Percentiles rank a stretch among this genome's conserved stretches.
phyloP scores from a whole-genome alignment of 2,888 invertebrate species.

The Phrixothrix hirtus region DNA sequence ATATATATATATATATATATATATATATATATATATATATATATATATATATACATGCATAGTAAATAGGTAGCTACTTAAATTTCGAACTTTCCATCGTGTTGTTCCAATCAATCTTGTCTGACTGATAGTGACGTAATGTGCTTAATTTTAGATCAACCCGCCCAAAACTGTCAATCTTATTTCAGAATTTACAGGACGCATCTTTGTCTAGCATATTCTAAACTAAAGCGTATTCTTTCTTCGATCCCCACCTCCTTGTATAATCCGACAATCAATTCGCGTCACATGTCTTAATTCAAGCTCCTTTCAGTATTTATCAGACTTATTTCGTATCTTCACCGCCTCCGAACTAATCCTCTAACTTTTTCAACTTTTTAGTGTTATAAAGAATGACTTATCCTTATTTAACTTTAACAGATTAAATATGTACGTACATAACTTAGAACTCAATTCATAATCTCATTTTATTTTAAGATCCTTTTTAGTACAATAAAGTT shows the following conservation, averaged over 20 bases:
- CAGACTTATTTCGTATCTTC: slow-evolving; percentile 38
- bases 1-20: too few species aligned
- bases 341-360: slow-evolving; percentile 27
- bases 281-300: slow-evolving; percentile 39
- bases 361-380: slow-evolving; percentile 19
- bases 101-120: slow-evolving; percentile 32
- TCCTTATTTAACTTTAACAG: slow-evolving; percentile 12
- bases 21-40: too few species aligned
- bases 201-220: slow-evolving; percentile 28
- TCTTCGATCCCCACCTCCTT: slow-evolving; percentile 22
- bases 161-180: slow-evolving; percentile 31
- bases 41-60: too few species aligned
- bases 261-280: slow-evolving; percentile 41
- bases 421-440: slow-evolving; percentile 7
- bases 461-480: slow-evolving; percentile 5
- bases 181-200: slow-evolving; percentile 31
- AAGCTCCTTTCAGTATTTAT: slow-evolving; percentile 36
- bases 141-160: slow-evolving; percentile 38
- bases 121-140: slow-evolving; percentile 31
- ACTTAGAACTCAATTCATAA: slow-evolving; percentile 3
- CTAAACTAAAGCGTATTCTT: slow-evolving; percentile 20
- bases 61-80: background rate
- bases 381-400: slow-evolving; percentile 12
- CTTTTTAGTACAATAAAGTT: slow-evolving; percentile 8
- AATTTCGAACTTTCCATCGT: slow-evolving; percentile 1